phyloP scores from a whole-genome alignment of 2,797 vertebrate genomes.

The Alauda arvensis region DNA sequence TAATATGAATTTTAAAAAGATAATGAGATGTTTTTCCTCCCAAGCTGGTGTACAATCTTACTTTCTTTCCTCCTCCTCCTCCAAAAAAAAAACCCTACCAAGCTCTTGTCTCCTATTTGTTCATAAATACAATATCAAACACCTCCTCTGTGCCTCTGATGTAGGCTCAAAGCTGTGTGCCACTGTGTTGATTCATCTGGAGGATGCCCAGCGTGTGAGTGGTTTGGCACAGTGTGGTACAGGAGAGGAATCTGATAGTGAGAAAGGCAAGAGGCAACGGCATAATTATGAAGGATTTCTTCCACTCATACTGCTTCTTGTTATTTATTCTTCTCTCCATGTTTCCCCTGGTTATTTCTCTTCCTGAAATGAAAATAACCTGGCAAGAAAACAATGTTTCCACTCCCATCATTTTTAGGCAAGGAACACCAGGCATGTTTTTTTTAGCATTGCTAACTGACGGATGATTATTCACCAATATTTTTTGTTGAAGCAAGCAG shows the following conservation, averaged over 20 bases:
- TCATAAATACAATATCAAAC: slow-evolving; percentile 22
- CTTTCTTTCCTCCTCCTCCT: background rate
- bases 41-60: background rate
- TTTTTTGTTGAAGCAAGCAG: slow-evolving; percentile 33
- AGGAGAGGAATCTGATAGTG: background rate
- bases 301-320: background rate
- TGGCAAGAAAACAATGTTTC: slow-evolving; percentile 60
- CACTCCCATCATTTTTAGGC: slow-evolving; percentile 19
- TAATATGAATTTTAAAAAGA: slow-evolving; percentile 1
- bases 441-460: slow-evolving; percentile 2
- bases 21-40: background rate
- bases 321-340: slow-evolving; percentile 47
- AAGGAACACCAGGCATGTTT: background rate
- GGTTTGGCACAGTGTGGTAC: slow-evolving; percentile 8
- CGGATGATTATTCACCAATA: slow-evolving; percentile 30
- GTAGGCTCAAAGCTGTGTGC: fast-evolving
- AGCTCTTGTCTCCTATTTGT: slow-evolving; percentile 27
- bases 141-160: slow-evolving; percentile 4
- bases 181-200: slow-evolving; percentile 5
- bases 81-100: background rate
- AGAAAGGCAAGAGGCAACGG: background rate
- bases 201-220: background rate
- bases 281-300: slow-evolving; percentile 38
- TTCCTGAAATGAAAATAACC: slow-evolving; percentile 56
- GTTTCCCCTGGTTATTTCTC: slow-evolving; percentile 46